These are phyloP conservation scores for Andrena flavipes DNA, from an alignment of 2,888 invertebrate genomes.

Conservation along the genomic window DNA sequence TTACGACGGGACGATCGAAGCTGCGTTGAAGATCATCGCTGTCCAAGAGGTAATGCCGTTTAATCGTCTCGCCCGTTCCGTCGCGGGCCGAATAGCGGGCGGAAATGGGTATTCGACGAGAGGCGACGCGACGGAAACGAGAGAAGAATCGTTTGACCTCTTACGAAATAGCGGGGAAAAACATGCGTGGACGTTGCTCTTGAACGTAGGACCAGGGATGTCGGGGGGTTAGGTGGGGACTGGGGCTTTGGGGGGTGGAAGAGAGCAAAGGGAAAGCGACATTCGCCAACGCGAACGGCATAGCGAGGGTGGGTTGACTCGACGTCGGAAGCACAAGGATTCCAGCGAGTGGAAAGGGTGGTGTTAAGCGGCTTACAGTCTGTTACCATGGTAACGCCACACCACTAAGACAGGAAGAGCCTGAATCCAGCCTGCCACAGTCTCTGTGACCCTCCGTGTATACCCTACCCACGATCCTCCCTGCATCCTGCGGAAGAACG, in stretches of 20 bases:
- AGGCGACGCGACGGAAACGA: not conserved
- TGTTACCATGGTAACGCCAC: slow-evolving; percentile 83
- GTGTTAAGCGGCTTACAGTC: slow-evolving; percentile 84
- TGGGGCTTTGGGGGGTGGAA: not conserved
- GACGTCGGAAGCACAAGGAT: slow-evolving; percentile 69
- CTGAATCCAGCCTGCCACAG: slow-evolving; percentile 71
- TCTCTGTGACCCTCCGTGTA: slow-evolving; percentile 58
- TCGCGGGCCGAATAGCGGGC: too few species aligned
- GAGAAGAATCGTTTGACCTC: slow-evolving; percentile 8
- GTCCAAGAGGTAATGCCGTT: not conserved
- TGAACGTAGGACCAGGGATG: not conserved
- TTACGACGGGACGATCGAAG: slow-evolving; percentile 10
- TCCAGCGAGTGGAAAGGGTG: slow-evolving; percentile 69
- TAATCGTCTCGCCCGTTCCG: not conserved
- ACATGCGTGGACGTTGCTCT: slow-evolving; percentile 43
- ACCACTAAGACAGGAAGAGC: slow-evolving; percentile 80
- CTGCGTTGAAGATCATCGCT: slow-evolving; percentile 16
- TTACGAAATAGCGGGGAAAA: slow-evolving; percentile 41
- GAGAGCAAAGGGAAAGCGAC: slow-evolving; percentile 55
- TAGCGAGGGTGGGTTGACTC: slow-evolving; percentile 71
- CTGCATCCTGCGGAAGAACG: slow-evolving; percentile 50
- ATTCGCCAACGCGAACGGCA: slow-evolving; percentile 57
- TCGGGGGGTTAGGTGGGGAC: not conserved
- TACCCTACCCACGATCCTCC: slow-evolving; percentile 65
- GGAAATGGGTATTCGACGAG: too few species aligned